phyloP scores from a whole-genome alignment of 2,113 vertebrate genomes.

The Syngnathus typhle region DNA sequence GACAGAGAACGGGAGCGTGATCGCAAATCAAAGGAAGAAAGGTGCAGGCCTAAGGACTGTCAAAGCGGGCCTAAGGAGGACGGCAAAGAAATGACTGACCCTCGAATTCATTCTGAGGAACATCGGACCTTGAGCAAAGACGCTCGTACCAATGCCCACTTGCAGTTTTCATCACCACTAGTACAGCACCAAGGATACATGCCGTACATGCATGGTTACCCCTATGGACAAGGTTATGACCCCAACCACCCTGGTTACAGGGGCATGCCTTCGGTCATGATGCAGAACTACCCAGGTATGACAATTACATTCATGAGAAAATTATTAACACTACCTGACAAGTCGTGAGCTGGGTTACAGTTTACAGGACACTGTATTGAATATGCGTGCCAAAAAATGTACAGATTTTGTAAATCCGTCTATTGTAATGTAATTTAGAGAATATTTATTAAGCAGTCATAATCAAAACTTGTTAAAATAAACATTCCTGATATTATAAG shows the following conservation, averaged over 20 bases:
- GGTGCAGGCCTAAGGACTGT: conserved; percentile 82
- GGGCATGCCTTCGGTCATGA: conserved; percentile 94
- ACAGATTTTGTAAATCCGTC: too few species aligned
- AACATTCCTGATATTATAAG: too few species aligned
- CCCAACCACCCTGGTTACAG: conserved; percentile 94
- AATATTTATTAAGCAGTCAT: too few species aligned
- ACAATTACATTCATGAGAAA: neutral
- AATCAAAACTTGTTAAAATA: too few species aligned
- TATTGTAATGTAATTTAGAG: too few species aligned
- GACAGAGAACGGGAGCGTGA: conserved; percentile 77
- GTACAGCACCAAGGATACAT: conserved; percentile 96
- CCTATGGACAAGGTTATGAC: conserved; percentile 94
- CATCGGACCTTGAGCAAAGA: conserved; percentile 86
- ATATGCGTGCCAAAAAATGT: too few species aligned
- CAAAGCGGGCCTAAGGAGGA: conserved; percentile 80
- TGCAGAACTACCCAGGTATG: conserved; percentile 98
- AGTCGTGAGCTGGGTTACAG: neutral
- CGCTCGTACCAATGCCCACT: conserved; percentile 82
- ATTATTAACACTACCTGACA: neutral
- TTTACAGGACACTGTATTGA: too few species aligned
- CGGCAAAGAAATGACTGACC: conserved; percentile 79
- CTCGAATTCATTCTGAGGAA: conserved; percentile 80
- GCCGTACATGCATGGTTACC: conserved; percentile 97
- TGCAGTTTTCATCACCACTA: conserved; percentile 90
- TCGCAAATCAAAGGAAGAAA: conserved; percentile 91